These are phyloP conservation scores for Brevipalpus yothersi DNA, from an alignment of 1,140 invertebrate species.

Conservation along the genomic window DNA sequence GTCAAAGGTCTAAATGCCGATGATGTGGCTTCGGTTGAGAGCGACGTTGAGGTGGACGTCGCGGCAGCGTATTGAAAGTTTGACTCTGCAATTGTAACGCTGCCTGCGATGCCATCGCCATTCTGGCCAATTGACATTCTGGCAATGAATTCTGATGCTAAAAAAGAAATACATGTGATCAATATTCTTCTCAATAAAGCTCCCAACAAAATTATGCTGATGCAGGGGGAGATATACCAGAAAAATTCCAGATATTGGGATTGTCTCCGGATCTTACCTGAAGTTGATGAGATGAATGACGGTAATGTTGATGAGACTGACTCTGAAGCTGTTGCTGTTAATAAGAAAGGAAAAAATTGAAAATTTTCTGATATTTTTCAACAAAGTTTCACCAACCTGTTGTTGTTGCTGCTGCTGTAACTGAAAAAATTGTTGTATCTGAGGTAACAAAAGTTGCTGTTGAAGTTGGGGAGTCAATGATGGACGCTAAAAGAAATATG, in stretches of 20 bases:
- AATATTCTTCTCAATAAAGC: too few relatives aligned
- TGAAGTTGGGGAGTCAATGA: constrained; percentile 3
- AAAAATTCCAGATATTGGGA: too few relatives aligned
- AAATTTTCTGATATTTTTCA: not conserved
- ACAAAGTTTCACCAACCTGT: not conserved
- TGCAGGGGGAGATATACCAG: too few relatives aligned
- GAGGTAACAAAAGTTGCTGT: constrained; percentile 2
- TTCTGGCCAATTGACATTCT: not conserved
- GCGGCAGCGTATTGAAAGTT: not conserved
- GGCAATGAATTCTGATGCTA: constrained; percentile 2
- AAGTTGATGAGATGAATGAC: not conserved
- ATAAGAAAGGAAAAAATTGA: not conserved
- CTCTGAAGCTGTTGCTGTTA: not conserved
- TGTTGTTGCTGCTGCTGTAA: not conserved
- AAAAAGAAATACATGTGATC: constrained; percentile 6
- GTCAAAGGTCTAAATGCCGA: not conserved
- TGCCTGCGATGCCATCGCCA: not conserved
- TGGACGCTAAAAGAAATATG: not conserved
- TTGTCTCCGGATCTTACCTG: not conserved
- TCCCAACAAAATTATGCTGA: too few relatives aligned
- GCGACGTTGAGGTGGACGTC: not conserved
- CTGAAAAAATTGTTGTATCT: constrained; percentile 4
- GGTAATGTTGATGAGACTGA: not conserved
- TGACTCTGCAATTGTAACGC: not conserved
- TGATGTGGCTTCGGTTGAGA: not conserved